A percentile compares a stretch with the other conserved stretches of the same genome.
Evolutionary conservation across 2,888 invertebrate genomes (phyloP).

Genomic region (Tachina grossa): DNA sequence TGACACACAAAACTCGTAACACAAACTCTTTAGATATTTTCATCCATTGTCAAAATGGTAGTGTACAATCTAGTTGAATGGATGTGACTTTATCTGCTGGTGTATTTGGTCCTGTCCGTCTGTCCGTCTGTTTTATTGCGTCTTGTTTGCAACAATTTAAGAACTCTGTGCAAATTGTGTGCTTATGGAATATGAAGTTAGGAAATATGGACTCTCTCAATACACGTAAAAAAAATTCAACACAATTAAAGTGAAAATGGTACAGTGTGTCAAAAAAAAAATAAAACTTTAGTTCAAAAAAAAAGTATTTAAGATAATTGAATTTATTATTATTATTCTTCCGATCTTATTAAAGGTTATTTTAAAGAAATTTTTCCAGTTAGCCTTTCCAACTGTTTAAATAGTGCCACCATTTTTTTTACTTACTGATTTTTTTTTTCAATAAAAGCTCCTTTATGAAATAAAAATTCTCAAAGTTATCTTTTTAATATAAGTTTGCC

Average conservation of each 20-base stretch:
- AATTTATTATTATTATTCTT: too few species aligned
- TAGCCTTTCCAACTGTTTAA: too few species aligned
- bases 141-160: conserved; percentile 34
- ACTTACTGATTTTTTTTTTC: too few species aligned
- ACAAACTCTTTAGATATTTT: neutral
- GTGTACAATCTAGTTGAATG: neutral
- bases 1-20: neutral
- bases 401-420: too few species aligned
- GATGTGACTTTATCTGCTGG: neutral
- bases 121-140: neutral
- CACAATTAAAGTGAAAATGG: conserved; percentile 7
- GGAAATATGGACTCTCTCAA: conserved; percentile 12
- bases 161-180: conserved; percentile 21
- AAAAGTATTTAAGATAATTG: too few species aligned
- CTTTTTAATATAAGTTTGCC: too few species aligned
- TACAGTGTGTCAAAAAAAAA: neutral
- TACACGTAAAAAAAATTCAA: conserved; percentile 3
- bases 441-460: too few species aligned
- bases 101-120: too few species aligned
- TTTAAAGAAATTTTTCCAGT: too few species aligned
- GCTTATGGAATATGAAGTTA: neutral
- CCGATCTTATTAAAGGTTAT: too few species aligned
- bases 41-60: neutral
- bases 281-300: too few species aligned
- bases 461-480: too few species aligned